Conservation (phyloP, 2,113 vertebrate genomes). For the Pao palembangensis region DNA sequence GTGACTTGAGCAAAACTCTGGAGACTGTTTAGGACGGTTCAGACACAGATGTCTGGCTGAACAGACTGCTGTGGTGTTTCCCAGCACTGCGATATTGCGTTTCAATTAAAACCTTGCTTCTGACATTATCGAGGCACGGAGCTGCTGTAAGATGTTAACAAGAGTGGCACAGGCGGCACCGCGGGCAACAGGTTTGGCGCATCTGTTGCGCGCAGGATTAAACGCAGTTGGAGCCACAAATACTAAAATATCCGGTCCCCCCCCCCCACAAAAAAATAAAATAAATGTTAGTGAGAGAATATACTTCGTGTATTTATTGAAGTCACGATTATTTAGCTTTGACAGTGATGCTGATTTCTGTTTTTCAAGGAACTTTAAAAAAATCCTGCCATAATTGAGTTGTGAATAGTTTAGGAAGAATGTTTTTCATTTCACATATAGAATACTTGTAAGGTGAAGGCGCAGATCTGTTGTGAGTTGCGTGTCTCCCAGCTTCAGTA, state of each 20-base stretch:
- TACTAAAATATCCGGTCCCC: no score
- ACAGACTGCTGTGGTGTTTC: slow-evolving; percentile 12
- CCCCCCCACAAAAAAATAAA: no score
- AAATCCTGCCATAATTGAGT: no score
- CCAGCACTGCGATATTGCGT: slow-evolving; percentile 33
- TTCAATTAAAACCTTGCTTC: slow-evolving; percentile 27
- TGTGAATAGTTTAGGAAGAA: no score
- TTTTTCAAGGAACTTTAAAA: no score
- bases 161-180: slow-evolving; percentile 12
- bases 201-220: slow-evolving; percentile 46
- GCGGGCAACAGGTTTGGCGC: slow-evolving; percentile 53
- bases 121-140: slow-evolving; percentile 27
- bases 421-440: no score
- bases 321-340: no score
- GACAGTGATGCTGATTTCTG: no score
- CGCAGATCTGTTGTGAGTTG: slow-evolving; percentile 13
- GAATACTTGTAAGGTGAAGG: neutral
- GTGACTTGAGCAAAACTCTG: slow-evolving; percentile 59
- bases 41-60: slow-evolving; percentile 56
- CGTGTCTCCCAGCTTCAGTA: slow-evolving; percentile 65
- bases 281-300: no score
- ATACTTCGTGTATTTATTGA: no score
- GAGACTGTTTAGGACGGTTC: slow-evolving; percentile 40
- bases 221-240: neutral
- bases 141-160: slow-evolving; percentile 11